A percentile compares a stretch with the other conserved stretches of the same genome.
These are phyloP conservation scores for Maylandia zebra DNA, from an alignment of 2,113 vertebrate genomes.

Conservation along the genomic window DNA sequence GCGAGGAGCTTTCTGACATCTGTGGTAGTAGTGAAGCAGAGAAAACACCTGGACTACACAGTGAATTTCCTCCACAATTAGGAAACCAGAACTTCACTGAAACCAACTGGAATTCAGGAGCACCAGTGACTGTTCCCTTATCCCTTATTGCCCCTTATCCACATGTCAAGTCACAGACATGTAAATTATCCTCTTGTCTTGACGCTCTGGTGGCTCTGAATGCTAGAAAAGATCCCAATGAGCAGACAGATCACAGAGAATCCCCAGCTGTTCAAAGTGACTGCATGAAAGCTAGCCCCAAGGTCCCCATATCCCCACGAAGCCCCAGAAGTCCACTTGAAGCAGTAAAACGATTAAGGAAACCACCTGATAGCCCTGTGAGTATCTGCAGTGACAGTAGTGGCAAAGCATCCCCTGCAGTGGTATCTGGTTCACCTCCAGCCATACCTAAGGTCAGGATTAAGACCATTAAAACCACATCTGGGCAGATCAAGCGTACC, in stretches of 20 bases:
- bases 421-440: conserved; percentile 81
- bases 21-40: conserved; percentile 59
- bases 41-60: conserved; percentile 56
- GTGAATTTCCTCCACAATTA: conserved; percentile 54
- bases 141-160: conserved; percentile 46
- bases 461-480: conserved; percentile 94
- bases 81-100: conserved; percentile 63
- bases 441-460: conserved; percentile 94
- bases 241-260: conserved; percentile 69
- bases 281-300: conserved; percentile 75
- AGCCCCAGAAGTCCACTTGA: conserved; percentile 90
- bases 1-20: conserved; percentile 32
- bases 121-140: conserved; percentile 34
- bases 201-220: conserved; percentile 87
- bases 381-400: conserved; percentile 92
- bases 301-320: conserved; percentile 86
- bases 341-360: conserved; percentile 76
- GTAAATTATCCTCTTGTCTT: conserved; percentile 88
- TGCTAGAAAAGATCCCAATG: conserved; percentile 78
- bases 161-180: conserved; percentile 78
- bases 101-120: conserved; percentile 51
- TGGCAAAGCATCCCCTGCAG: conserved; percentile 83
- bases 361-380: conserved; percentile 86
- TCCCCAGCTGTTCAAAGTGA: conserved; percentile 69
- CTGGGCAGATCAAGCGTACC: conserved; percentile 91